phyloP scores from a whole-genome alignment of 1,140 invertebrate species.

The Lepidurus packardi region DNA sequence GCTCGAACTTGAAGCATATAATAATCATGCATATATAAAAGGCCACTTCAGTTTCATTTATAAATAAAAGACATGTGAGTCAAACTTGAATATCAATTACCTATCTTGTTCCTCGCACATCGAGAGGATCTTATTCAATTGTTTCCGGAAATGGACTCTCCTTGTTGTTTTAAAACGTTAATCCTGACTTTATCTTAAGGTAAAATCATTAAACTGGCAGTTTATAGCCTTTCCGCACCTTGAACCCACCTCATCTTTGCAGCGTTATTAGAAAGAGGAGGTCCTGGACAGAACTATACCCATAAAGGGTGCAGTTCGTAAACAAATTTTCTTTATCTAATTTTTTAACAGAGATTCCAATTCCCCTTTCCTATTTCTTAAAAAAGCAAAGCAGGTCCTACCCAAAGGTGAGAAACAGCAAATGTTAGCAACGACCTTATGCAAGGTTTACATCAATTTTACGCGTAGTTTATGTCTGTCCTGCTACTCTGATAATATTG shows the following conservation, averaged over 20 bases:
- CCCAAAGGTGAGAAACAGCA: background rate
- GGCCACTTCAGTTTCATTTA: conserved; percentile 3
- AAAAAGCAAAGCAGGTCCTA: background rate
- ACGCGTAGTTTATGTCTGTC: conserved; percentile 11
- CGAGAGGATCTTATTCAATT: background rate
- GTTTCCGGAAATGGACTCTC: background rate
- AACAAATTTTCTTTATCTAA: background rate
- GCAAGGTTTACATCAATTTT: background rate
- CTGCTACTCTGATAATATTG: conserved; percentile 7
- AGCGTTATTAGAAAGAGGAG: background rate
- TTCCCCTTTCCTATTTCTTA: background rate
- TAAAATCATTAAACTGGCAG: background rate
- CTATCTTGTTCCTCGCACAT: background rate
- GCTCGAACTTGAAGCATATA: background rate
- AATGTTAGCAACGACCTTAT: background rate
- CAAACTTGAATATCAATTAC: background rate
- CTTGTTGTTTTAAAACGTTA: background rate
- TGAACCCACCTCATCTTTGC: background rate
- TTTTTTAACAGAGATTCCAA: background rate
- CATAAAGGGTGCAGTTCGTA: conserved; percentile 11
- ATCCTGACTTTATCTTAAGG: background rate
- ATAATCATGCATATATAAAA: conserved; percentile 20
- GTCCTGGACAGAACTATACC: background rate
- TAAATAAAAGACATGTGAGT: conserved; percentile 20
- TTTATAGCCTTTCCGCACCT: conserved; percentile 13